Base-by-base conservation (phyloP, 1,140 invertebrate genomes). In the Rhagoletis pomonella region DNA sequence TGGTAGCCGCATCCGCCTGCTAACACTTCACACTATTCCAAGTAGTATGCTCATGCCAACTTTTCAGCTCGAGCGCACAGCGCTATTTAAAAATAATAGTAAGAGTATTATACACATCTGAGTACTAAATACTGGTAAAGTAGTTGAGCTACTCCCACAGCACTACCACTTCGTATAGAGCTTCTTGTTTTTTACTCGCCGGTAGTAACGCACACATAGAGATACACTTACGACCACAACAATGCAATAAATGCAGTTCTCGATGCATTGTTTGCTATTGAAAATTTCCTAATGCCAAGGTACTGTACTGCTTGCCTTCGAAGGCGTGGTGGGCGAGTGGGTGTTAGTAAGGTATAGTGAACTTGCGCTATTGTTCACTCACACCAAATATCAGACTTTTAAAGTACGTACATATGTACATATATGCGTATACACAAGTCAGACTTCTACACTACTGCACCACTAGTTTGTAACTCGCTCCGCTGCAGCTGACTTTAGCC, bases 261-360 rank as follows among this genome's bases (percentile, higher is more conserved):
- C 73, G 19, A 3, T 55, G 73, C 73, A 81, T 81, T 81, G 73
- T 81, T 81, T 81, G 73, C 47, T 81, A 81, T 55, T 81, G 73
- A 81, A 81, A 81, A 19, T 29, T 81, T 10, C 7, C 47, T 55
- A 67, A 50, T 19, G 47, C 47, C 44, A 17, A 19, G 73, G 73
- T n/a, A 81, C 39, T 12, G 67, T 29, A 65, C 19, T 29, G 19
- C 42, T 10, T n/a, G 19, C 47, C 1, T 9, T 10, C n/a, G 12
- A 1, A n/a, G 17, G 44, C 5, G 17, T 44, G 67, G 3, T 1
- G 47, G 4, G 4, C 12, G 17, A 44, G 39, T 12, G 10, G 12
- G 44, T 4, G 39, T 17, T 14, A 47, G 69, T 7, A 5, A 19
- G 47, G 42, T 29, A 0, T 29, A 77, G 44, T 77, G 17, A 55